Conservation (phyloP, 1,140 invertebrate species). For the Drosophila lini region DNA sequence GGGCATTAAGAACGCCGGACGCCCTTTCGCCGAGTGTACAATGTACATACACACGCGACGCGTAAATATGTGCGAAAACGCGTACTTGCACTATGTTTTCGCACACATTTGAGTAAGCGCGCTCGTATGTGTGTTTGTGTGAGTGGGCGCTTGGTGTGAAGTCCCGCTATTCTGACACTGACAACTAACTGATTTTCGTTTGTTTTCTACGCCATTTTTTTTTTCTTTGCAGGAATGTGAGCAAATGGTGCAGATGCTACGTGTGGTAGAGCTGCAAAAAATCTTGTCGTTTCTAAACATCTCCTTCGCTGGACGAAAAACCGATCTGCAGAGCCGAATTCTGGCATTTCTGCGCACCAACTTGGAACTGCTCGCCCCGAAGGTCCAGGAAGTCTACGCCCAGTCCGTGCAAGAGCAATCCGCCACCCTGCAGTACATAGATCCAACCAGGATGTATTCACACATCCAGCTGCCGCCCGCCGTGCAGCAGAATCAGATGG, state of each 20-base stretch:
- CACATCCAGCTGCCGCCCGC: conserved; percentile 79
- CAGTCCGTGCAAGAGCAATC: conserved; percentile 81
- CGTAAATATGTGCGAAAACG: conserved; percentile 33
- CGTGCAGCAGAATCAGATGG: conserved; percentile 72
- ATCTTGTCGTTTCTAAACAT: conserved; percentile 93
- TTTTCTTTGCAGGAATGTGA: conserved; percentile 85
- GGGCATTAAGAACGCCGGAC: conserved; percentile 18
- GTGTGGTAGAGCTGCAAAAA: conserved; percentile 92
- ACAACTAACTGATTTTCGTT: conserved; percentile 15
- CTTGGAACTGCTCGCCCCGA: conserved; percentile 90
- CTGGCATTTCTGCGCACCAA: conserved; percentile 90
- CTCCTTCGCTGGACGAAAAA: conserved; percentile 94
- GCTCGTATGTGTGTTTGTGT: not conserved
- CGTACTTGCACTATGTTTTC: conserved; percentile 20
- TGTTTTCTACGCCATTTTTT: not conserved
- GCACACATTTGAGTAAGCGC: conserved; percentile 35
- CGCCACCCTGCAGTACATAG: conserved; percentile 77
- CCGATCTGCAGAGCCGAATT: conserved; percentile 92
- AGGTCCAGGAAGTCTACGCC: conserved; percentile 93
- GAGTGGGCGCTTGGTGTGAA: conserved; percentile 29
- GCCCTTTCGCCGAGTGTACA: conserved; percentile 15
- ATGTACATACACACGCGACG: conserved; percentile 24
- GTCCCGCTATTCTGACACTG: conserved; percentile 40
- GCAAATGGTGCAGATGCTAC: conserved; percentile 93
- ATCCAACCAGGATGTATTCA: conserved; percentile 79